These are phyloP conservation scores for Oscheius sp. DNA, from an alignment of 2,888 invertebrate genomes.

Conservation along the genomic window DNA sequence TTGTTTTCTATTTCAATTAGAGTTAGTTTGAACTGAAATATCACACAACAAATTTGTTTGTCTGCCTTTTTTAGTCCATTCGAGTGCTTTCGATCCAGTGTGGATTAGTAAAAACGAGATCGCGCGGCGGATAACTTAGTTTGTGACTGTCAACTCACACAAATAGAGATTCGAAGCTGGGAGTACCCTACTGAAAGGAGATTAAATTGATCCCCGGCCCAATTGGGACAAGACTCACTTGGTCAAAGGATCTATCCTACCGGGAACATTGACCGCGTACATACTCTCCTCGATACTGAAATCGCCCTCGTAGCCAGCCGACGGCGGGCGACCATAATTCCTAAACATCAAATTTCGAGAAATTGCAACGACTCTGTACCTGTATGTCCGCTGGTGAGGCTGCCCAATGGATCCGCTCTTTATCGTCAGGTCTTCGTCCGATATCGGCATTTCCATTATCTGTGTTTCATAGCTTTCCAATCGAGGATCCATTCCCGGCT, in stretches of 20 bases:
- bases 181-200: conserved; percentile 53
- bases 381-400: conserved; percentile 41
- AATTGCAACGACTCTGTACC: neutral
- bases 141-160: conserved; percentile 28
- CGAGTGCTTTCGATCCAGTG: neutral
- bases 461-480: conserved; percentile 66
- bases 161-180: conserved; percentile 52
- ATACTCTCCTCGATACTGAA: conserved; percentile 72
- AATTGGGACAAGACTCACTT: conserved; percentile 54
- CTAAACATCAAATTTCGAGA: conserved; percentile 17
- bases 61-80: neutral
- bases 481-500: conserved; percentile 52
- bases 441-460: conserved; percentile 72
- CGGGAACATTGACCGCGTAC: conserved; percentile 71
- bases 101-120: neutral
- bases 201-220: neutral
- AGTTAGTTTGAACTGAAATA: neutral
- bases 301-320: conserved; percentile 67
- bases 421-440: conserved; percentile 70
- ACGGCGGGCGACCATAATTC: conserved; percentile 54
- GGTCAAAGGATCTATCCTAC: conserved; percentile 63
- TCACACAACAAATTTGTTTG: neutral
- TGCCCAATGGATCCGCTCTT: conserved; percentile 64
- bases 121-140: neutral
- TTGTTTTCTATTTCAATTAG: no score